phyloP scores from a whole-genome alignment of 2,888 invertebrate species.

The Diogma glabrata region DNA sequence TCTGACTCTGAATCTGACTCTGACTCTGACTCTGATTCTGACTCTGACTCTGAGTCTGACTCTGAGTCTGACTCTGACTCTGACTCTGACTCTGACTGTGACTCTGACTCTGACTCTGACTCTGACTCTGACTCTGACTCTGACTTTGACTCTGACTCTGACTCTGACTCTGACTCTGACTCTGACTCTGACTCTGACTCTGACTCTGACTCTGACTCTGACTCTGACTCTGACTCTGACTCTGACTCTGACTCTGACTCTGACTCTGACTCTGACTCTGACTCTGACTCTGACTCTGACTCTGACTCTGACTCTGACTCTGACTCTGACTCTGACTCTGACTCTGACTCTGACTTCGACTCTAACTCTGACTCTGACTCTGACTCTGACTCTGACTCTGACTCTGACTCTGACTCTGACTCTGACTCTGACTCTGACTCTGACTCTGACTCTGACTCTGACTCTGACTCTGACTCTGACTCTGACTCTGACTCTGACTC shows the following conservation, averaged over 20 bases:
- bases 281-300: background rate
- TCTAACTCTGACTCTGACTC: background rate
- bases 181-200: background rate
- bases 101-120: background rate
- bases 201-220: background rate
- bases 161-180: background rate
- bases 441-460: slow-evolving; percentile 8
- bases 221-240: background rate
- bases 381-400: slow-evolving; percentile 4
- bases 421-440: slow-evolving; percentile 10
- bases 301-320: background rate
- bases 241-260: background rate
- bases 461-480: slow-evolving; percentile 6
- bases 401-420: slow-evolving; percentile 9
- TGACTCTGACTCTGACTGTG: background rate
- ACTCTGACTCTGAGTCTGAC: background rate
- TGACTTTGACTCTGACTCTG: background rate
- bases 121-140: background rate
- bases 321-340: background rate
- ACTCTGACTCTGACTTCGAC: background rate
- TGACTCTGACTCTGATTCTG: slow-evolving; percentile 9
- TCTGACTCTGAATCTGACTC: slow-evolving; percentile 11
- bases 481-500: background rate
- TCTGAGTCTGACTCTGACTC: background rate
- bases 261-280: background rate